Conservation (phyloP, 1,140 invertebrate species). For the Zaprionus inermis region DNA sequence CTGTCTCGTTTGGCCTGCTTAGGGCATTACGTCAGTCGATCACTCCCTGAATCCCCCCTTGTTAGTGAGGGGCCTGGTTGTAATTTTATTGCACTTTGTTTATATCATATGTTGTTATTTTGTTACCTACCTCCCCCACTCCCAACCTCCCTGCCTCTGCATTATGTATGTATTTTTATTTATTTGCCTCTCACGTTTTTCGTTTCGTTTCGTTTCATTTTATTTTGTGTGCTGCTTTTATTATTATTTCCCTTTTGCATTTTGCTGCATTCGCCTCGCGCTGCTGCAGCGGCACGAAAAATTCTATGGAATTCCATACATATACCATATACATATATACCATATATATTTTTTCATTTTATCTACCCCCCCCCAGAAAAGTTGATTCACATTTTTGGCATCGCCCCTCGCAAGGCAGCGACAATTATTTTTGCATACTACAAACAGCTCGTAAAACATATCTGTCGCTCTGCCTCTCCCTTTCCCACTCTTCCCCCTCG, state of each 20-base stretch:
- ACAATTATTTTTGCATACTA: conserved; percentile 63
- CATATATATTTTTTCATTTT: not conserved
- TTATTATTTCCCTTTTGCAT: conserved; percentile 40
- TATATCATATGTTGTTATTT: conserved; percentile 45
- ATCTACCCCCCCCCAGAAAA: conserved; percentile 27
- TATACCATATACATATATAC: too few species aligned
- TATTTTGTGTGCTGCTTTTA: conserved; percentile 16
- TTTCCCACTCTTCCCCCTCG: not conserved
- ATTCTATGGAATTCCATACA: conserved; percentile 57
- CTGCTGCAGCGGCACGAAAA: conserved; percentile 48
- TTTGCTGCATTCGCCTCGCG: conserved; percentile 57
- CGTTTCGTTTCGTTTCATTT: conserved; percentile 40
- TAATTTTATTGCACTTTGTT: conserved; percentile 70
- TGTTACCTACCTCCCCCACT: not conserved
- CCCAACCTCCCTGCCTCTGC: conserved; percentile 15
- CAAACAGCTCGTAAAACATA: conserved; percentile 20
- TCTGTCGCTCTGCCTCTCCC: not conserved
- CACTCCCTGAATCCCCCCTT: too few species aligned
- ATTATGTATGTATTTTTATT: conserved; percentile 64
- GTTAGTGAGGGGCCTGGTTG: not conserved
- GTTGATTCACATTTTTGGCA: conserved; percentile 63
- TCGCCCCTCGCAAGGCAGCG: conserved; percentile 25
- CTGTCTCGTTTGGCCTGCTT: too few species aligned
- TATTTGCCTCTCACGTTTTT: conserved; percentile 72
- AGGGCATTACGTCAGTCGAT: too few species aligned